Evolutionary conservation across 1,140 invertebrate genomes (phyloP).

Genomic region (Bombus impatiens): DNA sequence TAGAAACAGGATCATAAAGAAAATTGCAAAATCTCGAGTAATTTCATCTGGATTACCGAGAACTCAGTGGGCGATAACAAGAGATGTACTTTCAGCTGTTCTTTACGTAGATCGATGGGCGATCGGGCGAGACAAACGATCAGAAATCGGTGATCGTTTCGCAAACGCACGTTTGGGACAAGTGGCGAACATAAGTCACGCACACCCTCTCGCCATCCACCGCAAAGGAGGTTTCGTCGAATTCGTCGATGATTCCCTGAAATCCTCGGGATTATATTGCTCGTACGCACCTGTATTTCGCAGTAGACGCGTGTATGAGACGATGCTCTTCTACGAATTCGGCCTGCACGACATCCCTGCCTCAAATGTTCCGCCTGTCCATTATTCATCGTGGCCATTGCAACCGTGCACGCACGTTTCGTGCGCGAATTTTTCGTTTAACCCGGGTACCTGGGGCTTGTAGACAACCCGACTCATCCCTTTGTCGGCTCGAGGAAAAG

Average conservation of each 20-base stretch:
- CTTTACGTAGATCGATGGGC: slow-evolving; percentile 25
- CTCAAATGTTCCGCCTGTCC: slow-evolving; percentile 21
- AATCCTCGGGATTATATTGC: slow-evolving; percentile 40
- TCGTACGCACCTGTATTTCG: slow-evolving; percentile 27
- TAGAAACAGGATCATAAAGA: background rate
- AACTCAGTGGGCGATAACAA: slow-evolving; percentile 46
- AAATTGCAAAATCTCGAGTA: background rate
- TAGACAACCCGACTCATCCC: background rate
- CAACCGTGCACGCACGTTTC: slow-evolving; percentile 23
- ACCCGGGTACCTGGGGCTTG: background rate
- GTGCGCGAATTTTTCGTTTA: slow-evolving; percentile 34
- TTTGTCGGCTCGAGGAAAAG: slow-evolving; percentile 2
- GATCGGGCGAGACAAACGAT: slow-evolving; percentile 27
- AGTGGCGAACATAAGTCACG: slow-evolving; percentile 44
- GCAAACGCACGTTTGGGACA: slow-evolving; percentile 17
- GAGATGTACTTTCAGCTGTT: slow-evolving; percentile 29
- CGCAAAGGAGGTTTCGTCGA: slow-evolving; percentile 44
- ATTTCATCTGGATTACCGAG: slow-evolving; percentile 18
- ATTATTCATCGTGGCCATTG: slow-evolving; percentile 34
- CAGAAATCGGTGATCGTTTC: background rate
- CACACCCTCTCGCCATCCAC: slow-evolving; percentile 26
- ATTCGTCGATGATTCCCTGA: slow-evolving; percentile 41
- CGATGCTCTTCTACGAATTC: slow-evolving; percentile 50
- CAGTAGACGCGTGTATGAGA: slow-evolving; percentile 22
- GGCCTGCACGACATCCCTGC: slow-evolving; percentile 16